Evolutionary conservation across 1,140 invertebrate genomes (phyloP).

Genomic region (Aphelinus certus): DNA sequence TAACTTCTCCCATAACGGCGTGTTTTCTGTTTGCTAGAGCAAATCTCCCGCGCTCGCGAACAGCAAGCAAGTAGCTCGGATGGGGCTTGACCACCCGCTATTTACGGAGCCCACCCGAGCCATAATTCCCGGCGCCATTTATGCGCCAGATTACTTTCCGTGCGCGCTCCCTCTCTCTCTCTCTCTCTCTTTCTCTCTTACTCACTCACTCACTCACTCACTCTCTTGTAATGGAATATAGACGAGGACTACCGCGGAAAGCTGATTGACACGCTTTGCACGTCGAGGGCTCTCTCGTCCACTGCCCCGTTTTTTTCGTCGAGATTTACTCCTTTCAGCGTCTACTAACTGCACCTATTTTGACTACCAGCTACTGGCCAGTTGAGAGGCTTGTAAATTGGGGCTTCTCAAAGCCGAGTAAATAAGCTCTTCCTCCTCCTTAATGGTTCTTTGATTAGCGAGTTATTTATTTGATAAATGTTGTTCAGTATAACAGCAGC

Average conservation of each 20-base stretch:
- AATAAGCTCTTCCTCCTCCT: no score
- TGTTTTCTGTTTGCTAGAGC: slow-evolving; percentile 48
- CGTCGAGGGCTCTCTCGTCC: neutral
- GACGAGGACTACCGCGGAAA: neutral
- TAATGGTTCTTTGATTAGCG: no score
- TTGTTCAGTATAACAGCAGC: no score
- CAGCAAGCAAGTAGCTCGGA: neutral
- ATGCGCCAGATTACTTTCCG: slow-evolving; percentile 28
- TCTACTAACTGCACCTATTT: neutral
- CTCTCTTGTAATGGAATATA: neutral
- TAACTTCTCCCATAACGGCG: slow-evolving; percentile 47
- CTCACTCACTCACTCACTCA: no score
- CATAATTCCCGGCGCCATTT: slow-evolving; percentile 33
- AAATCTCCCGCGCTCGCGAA: slow-evolving; percentile 1
- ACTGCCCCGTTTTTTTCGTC: neutral
- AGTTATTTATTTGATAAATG: no score
- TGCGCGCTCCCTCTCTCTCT: neutral
- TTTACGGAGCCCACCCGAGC: slow-evolving; percentile 10
- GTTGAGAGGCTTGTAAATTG: no score
- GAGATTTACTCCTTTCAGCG: neutral
- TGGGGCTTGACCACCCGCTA: slow-evolving; percentile 4
- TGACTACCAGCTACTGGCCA: no score
- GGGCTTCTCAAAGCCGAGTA: no score
- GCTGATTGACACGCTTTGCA: slow-evolving; percentile 16
- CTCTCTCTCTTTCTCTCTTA: no score